Evolutionary conservation across 37 sponge, comb jelly and placozoan genomes (phyloP).

Genomic region (Chondrilla cf. caribensis): DNA sequence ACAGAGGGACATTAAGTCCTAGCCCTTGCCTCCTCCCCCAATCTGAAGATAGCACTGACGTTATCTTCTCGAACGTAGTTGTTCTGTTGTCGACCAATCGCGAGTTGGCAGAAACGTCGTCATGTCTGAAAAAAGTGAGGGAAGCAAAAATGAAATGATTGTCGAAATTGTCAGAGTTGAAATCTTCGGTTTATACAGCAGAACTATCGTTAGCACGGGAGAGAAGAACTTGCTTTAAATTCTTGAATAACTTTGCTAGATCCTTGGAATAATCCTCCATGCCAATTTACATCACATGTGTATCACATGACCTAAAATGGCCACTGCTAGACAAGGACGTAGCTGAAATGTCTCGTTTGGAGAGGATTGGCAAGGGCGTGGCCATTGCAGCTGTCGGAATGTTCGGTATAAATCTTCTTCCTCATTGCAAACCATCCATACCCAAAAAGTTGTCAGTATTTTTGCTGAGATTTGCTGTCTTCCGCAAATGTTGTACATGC

Average conservation of each 20-base stretch:
- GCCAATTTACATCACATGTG: background rate
- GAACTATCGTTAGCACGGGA: too few species aligned
- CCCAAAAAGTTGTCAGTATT: background rate
- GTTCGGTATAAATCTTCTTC: slow-evolving; percentile 14
- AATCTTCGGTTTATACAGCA: too few species aligned
- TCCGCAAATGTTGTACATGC: too few species aligned
- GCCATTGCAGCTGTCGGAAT: background rate
- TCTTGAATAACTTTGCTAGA: background rate
- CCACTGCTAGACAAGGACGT: background rate
- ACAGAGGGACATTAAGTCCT: background rate
- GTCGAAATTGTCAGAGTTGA: too few species aligned
- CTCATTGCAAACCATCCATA: background rate
- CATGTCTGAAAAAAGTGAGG: too few species aligned
- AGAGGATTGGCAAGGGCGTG: background rate
- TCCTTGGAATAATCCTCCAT: background rate
- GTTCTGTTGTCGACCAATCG: too few species aligned
- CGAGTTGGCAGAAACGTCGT: too few species aligned
- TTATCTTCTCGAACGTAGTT: background rate
- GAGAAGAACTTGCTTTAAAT: slow-evolving; percentile 3
- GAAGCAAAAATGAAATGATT: too few species aligned
- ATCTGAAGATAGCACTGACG: background rate
- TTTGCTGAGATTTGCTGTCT: background rate
- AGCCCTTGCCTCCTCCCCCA: slow-evolving; percentile 9
- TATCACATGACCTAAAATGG: background rate
- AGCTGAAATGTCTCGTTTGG: background rate